Conservation (phyloP, 2,797 vertebrate genomes). For the Halcyon badia region DNA sequence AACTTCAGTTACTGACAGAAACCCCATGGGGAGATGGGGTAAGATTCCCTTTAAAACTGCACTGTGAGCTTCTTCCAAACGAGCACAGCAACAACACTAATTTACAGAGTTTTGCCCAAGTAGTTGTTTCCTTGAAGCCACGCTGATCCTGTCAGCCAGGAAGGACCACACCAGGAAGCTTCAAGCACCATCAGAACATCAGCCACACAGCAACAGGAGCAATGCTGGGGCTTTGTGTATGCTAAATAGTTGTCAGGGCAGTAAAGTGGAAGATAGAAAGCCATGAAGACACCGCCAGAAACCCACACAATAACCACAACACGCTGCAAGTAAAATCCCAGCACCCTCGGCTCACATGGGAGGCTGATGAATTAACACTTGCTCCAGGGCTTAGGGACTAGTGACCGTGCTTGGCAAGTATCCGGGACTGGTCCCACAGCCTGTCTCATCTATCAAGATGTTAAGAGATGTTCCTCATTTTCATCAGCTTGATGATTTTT, state of each 20-base stretch:
- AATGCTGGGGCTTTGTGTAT: neutral
- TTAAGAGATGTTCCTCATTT: neutral
- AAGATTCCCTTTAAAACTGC: neutral
- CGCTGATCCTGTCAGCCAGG: neutral
- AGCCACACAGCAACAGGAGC: neutral
- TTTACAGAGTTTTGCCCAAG: neutral
- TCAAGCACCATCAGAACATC: neutral
- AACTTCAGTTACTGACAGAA: neutral
- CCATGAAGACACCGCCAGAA: neutral
- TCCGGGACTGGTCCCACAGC: neutral
- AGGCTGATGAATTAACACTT: neutral
- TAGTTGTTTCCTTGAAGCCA: rapidly evolving
- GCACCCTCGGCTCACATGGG: neutral
- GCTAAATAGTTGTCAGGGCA: neutral
- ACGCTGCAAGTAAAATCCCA: neutral
- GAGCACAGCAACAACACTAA: too few species aligned
- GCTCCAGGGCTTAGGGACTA: neutral
- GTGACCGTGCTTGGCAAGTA: neutral
- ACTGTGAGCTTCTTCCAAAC: neutral
- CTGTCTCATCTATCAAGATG: neutral
- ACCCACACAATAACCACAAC: neutral
- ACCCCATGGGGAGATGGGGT: neutral
- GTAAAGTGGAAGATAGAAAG: neutral
- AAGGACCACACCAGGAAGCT: neutral
- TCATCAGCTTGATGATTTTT: neutral